Evolutionary conservation across 2,113 vertebrate species (phyloP), one percentile per base, ranked within the genome.

Genomic region (Todiramphus chloris): DNA sequence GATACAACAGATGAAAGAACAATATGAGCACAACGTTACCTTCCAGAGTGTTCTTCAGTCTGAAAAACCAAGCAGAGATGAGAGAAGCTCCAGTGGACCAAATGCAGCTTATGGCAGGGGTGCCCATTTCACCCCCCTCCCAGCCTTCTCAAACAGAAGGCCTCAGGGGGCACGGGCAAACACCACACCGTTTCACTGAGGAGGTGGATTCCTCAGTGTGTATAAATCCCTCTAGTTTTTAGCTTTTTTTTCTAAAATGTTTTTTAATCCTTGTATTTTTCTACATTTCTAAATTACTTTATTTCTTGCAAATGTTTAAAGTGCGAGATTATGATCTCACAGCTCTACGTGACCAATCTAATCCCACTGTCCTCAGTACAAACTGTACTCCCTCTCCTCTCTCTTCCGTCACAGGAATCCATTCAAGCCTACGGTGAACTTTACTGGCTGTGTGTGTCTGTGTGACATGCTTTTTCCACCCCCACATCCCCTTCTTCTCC

Each of bases 1-100:
- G 87, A 98, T 98, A 83, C 96, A 98, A 21, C 95, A 93, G 37
- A 98, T 98, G 98, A 98, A 98, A 85, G 97, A 98, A 43, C 67
- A 96, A 13, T 98, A 98, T 0, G 98, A 98, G 70, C 98, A 98
- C 60, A 75, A 97, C 6, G 97, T 98, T 31, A 98, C 98, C 33
- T 98, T 98, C 93, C 96, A 98, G 43, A 97, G 95, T 9, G 98
- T 98, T 64, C 98, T 98, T 60, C 97, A 28, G 3, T 95, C 98
- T 11, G 96, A 98, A 62, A 97, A 97, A 53, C 98, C 98, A 23
- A 68, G 93, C 88, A 83, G 97, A 64, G 86, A 63, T 15, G 92
- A 79, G 60, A 75, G 95, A 75, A 83, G 69, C 90, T 25, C 18
- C 18, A 78, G 66, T 13, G 69, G 92, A 79, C 50, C 39, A 11